Percentiles rank a stretch among this genome's conserved stretches.
These are phyloP conservation scores for Enoplosus armatus DNA, from an alignment of 2,797 vertebrate genomes.

Conservation along the genomic window DNA sequence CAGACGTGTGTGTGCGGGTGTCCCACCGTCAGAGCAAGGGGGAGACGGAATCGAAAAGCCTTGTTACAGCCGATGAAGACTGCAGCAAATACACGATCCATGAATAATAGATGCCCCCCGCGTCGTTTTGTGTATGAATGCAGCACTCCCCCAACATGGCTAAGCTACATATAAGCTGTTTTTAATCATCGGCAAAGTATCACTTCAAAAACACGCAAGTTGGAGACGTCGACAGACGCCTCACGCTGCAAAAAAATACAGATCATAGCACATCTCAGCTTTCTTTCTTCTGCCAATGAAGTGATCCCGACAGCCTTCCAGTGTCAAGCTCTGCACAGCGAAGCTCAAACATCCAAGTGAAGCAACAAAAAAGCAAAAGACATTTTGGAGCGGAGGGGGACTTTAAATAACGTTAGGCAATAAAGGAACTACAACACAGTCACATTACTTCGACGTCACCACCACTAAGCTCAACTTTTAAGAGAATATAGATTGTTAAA, in stretches of 20 bases:
- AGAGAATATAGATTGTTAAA: too few relatives aligned
- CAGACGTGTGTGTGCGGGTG: constrained; percentile 17
- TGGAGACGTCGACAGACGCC: constrained; percentile 5
- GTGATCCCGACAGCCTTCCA: background rate
- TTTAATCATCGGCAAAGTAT: constrained; percentile 38
- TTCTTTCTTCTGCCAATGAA: background rate
- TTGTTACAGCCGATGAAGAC: constrained; percentile 63
- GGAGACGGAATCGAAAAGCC: constrained; percentile 52
- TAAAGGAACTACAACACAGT: too few relatives aligned
- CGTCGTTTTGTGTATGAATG: constrained; percentile 3
- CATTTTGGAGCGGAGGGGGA: background rate
- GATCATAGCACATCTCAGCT: constrained; percentile 11
- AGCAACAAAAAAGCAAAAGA: background rate
- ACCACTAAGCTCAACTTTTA: too few relatives aligned
- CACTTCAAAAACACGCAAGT: constrained; percentile 14
- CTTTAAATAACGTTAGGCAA: background rate
- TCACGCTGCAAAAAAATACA: constrained; percentile 22
- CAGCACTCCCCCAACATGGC: constrained; percentile 10
- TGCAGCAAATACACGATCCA: constrained; percentile 44
- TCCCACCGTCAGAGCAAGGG: constrained; percentile 13
- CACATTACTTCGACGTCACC: too few relatives aligned
- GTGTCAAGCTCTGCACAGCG: background rate
- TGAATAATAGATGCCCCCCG: constrained; percentile 69
- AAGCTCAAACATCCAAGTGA: background rate
- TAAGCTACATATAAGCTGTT: constrained; percentile 4